A percentile compares a stretch with the other conserved stretches of the same genome.
Evolutionary conservation across 1,140 invertebrate genomes (phyloP).

Genomic region (Neomicropteryx cornuta): DNA sequence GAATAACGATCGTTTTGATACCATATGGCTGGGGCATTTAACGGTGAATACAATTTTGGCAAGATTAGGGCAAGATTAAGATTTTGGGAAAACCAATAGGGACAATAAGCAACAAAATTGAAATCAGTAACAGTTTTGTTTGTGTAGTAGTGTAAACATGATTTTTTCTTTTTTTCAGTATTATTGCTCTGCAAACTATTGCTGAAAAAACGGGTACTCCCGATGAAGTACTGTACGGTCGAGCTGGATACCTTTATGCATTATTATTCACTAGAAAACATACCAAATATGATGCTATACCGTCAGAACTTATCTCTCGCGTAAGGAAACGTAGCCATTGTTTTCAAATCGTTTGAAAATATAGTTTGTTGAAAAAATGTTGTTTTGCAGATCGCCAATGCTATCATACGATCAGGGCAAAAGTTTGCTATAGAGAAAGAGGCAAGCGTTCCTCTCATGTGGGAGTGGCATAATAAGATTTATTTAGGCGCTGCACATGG

Average conservation of each 20-base stretch:
- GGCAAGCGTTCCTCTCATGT: constrained; percentile 58
- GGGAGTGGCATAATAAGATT: constrained; percentile 77
- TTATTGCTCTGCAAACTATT: constrained; percentile 38
- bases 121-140: constrained; percentile 1
- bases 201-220: constrained; percentile 44
- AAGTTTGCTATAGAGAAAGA: constrained; percentile 36
- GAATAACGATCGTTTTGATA: neutral
- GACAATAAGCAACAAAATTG: neutral
- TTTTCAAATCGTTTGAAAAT: neutral
- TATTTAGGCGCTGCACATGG: constrained; percentile 88
- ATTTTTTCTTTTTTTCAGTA: constrained; percentile 27
- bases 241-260: constrained; percentile 73
- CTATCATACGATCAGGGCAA: constrained; percentile 57
- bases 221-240: constrained; percentile 79
- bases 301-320: constrained; percentile 25
- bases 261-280: constrained; percentile 60
- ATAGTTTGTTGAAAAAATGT: constrained; percentile 5
- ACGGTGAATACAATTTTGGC: too few species aligned
- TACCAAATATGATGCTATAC: constrained; percentile 26
- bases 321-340: constrained; percentile 20
- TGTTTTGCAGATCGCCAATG: constrained; percentile 44
- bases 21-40: too few species aligned
- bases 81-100: too few species aligned
- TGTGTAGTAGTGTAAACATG: constrained; percentile 6
- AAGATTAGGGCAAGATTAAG: too few species aligned